phyloP scores from a whole-genome alignment of 2,113 vertebrate genomes.

The Crotalus viridis region DNA sequence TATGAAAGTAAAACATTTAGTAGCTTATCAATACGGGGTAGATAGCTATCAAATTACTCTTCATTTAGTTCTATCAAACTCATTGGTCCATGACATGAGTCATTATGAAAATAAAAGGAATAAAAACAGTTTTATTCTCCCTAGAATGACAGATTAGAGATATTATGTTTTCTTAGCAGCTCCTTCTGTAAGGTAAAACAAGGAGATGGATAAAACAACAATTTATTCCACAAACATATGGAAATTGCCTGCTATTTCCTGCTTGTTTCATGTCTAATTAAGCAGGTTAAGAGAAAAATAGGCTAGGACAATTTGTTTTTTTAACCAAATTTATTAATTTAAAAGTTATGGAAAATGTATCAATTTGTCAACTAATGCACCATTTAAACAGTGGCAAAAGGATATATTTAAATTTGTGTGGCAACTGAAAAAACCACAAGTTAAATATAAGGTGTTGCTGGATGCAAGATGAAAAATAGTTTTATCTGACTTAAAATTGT shows the following conservation, averaged over 20 bases:
- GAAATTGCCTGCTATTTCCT: conserved; percentile 48
- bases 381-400: background rate
- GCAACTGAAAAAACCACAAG: too few species aligned
- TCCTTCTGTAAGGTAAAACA: conserved; percentile 36
- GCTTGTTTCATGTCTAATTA: conserved; percentile 43
- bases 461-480: too few species aligned
- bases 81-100: conserved; percentile 32
- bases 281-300: conserved; percentile 31
- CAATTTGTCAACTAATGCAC: background rate
- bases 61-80: conserved; percentile 30
- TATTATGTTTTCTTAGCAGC: conserved; percentile 25
- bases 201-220: conserved; percentile 40
- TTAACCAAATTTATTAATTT: conserved; percentile 37
- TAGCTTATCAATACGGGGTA: conserved; percentile 14
- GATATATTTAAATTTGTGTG: too few species aligned
- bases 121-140: conserved; percentile 42
- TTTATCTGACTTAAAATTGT: too few species aligned
- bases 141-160: conserved; percentile 47
- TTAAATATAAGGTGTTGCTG: too few species aligned
- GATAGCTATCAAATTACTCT: conserved; percentile 32
- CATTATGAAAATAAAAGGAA: conserved; percentile 52
- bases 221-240: conserved; percentile 56
- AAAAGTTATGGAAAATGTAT: conserved; percentile 5
- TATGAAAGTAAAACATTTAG: conserved; percentile 52
- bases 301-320: conserved; percentile 17